phyloP scores from a whole-genome alignment of 2,888 invertebrate genomes.

The Scaptomyza reducta region DNA sequence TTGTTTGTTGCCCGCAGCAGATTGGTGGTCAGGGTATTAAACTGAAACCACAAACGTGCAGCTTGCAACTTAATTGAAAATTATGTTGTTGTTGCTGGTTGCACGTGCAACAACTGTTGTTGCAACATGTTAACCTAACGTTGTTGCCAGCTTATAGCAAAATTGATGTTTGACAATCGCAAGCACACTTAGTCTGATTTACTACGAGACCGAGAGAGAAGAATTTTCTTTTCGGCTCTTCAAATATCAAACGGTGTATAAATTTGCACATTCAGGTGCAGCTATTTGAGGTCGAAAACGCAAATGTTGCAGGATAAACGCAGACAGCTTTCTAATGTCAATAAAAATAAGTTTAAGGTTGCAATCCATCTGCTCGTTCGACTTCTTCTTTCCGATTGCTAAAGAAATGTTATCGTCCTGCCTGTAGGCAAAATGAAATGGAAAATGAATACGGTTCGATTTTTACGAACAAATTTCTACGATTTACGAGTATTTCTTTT shows the following conservation, averaged over 20 bases:
- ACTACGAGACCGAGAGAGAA: slow-evolving; percentile 6
- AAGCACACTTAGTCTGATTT: slow-evolving; percentile 17
- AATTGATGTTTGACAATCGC: slow-evolving; percentile 40
- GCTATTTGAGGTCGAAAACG: slow-evolving; percentile 27
- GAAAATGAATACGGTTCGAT: slow-evolving; percentile 6
- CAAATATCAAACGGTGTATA: not conserved
- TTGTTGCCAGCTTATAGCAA: slow-evolving; percentile 10
- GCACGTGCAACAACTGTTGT: not conserved
- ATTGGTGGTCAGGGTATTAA: slow-evolving; percentile 57
- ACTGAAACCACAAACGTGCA: slow-evolving; percentile 49
- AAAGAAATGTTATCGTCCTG: slow-evolving; percentile 25
- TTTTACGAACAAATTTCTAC: not conserved
- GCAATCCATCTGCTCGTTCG: slow-evolving; percentile 25
- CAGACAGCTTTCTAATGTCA: slow-evolving; percentile 40
- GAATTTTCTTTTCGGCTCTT: not conserved
- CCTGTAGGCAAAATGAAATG: slow-evolving; percentile 17
- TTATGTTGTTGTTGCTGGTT: slow-evolving; percentile 30
- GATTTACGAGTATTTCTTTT: slow-evolving; percentile 5
- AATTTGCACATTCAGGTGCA: slow-evolving; percentile 17
- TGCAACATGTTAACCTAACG: slow-evolving; percentile 9
- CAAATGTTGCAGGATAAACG: slow-evolving; percentile 45
- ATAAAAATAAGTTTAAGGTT: slow-evolving; percentile 60
- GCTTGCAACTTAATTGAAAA: slow-evolving; percentile 66
- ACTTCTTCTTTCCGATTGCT: slow-evolving; percentile 38
- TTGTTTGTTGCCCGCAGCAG: slow-evolving; percentile 29